Evolutionary conservation across 2,797 vertebrate species (phyloP), one percentile per base, ranked within the genome.

Genomic region (Erethizon dorsatum): DNA sequence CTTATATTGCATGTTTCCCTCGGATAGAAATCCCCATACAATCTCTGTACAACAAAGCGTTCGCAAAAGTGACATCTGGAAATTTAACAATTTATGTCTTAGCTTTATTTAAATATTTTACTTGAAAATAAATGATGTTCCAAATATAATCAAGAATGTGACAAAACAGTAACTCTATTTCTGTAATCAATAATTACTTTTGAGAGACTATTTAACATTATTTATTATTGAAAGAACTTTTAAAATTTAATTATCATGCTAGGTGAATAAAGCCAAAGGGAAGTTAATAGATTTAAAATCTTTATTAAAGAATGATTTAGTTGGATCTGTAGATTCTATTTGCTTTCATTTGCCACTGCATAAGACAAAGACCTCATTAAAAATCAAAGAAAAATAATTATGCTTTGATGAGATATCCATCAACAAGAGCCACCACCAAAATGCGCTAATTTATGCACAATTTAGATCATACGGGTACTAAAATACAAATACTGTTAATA

Each of bases 281-380:
- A 83, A 93, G 14, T 4, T 92, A 87, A 94, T 75, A 84, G 17
- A 78, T 63, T 91, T 93, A 87, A 92, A 88, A 63, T 83, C 84
- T 14, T 89, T 83, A 59, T 89, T 94, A 93, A 78, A 52, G 22
- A 80, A 67, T 54, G 82, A 96, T 90, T 88, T 84, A 4, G 28
- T 92, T 88, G 13, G 1, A 15, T 87, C 80, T 90, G 57, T 83
- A 47, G 33, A 69, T 79, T 94, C 12, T 83, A 54, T 47, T 75
- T 84, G n/a, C 26, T 90, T 91, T 87, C 7, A 20, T 91, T 94
- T 92, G 24, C 1, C 15, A 57, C 37, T 71, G 24, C 6, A 83
- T 69, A 79, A 94, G 92, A 94, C 41, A 94, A 95, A 92, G 15
- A 28, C 26, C 37, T 91, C 78, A 96, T 91, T 97, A 91, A 89